Evolutionary conservation across 2,113 vertebrate species (phyloP).

Genomic region (Aramus guarauna): DNA sequence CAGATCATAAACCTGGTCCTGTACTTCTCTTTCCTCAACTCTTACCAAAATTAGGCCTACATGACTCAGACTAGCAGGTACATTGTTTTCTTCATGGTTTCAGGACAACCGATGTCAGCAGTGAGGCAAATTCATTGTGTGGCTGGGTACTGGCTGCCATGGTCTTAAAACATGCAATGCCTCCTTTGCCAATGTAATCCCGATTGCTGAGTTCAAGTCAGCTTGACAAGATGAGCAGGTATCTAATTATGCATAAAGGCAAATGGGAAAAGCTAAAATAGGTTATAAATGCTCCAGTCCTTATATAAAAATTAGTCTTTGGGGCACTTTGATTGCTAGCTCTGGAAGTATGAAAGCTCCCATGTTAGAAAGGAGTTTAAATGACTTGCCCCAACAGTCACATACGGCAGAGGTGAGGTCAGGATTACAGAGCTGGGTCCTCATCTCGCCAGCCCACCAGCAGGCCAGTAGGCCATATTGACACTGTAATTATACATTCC

Average conservation of each 20-base stretch:
- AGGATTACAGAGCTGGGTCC: not conserved
- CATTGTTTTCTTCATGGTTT: not conserved
- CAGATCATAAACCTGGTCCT: not conserved
- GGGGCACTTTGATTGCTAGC: not conserved
- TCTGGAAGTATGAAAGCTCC: not conserved
- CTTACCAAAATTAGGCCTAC: not conserved
- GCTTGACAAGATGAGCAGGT: not conserved
- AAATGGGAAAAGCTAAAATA: not conserved
- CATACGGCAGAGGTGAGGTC: not conserved
- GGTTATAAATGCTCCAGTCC: not conserved
- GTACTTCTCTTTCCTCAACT: not conserved
- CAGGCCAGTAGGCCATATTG: not conserved
- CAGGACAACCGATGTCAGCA: not conserved
- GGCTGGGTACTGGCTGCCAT: not conserved
- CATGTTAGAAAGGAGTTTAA: not conserved
- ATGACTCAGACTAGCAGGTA: not conserved
- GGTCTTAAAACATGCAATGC: not conserved
- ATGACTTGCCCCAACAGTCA: not conserved
- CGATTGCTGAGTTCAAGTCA: not conserved
- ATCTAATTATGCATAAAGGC: not conserved
- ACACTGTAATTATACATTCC: not conserved
- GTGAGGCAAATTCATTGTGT: not conserved
- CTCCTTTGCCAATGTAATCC: not conserved
- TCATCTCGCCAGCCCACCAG: accelerated
- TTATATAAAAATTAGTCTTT: not conserved